Evolutionary conservation across 1,140 invertebrate species (phyloP).

Genomic region (Papilio xuthus): DNA sequence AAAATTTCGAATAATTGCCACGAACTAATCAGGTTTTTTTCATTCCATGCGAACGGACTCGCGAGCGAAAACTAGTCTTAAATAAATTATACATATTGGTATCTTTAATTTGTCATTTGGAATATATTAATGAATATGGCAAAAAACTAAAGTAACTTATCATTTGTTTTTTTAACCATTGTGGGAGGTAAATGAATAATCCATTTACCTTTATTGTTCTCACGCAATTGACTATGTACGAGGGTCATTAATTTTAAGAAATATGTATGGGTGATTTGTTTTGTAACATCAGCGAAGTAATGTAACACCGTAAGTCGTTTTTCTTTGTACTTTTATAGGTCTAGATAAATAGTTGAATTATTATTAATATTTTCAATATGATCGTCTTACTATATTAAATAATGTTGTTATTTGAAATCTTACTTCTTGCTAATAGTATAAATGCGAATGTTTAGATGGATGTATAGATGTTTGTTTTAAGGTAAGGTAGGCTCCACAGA

Average conservation of each 20-base stretch:
- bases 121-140: not conserved
- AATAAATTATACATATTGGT: too few relatives aligned
- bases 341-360: too few relatives aligned
- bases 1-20: too few relatives aligned
- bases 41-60: too few relatives aligned
- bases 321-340: too few relatives aligned
- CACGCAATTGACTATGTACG: not conserved
- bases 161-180: not conserved
- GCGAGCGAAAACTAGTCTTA: too few relatives aligned
- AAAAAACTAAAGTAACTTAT: not conserved
- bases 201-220: not conserved
- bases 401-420: not conserved
- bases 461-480: too few relatives aligned
- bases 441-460: too few relatives aligned
- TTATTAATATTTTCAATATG: too few relatives aligned
- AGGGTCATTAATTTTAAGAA: constrained; percentile 2
- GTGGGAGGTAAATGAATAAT: not conserved
- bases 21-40: too few relatives aligned
- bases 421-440: too few relatives aligned
- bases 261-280: not conserved
- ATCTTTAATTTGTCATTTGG: not conserved
- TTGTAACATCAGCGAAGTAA: not conserved
- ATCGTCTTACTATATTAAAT: not conserved
- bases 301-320: not conserved
- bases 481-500: too few relatives aligned